Percentiles rank a stretch among this genome's conserved stretches.
These are phyloP conservation scores for Tupiocoris notatus DNA, from an alignment of 2,888 invertebrate species.

Conservation along the genomic window DNA sequence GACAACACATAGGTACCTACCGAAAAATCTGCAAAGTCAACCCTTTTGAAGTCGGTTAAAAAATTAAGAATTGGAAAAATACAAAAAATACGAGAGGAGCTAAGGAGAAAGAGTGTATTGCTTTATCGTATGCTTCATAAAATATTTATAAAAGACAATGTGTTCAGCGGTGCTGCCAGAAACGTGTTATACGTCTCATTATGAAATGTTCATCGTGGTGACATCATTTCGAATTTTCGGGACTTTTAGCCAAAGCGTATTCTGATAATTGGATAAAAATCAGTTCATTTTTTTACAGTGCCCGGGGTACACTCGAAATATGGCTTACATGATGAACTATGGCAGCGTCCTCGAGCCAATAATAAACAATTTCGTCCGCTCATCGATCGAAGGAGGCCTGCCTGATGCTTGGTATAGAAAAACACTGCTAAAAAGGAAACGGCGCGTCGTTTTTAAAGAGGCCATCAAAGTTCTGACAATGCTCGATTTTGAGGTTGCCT, in stretches of 20 bases:
- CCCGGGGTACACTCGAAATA: conserved; percentile 17
- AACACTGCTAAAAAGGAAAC: not conserved
- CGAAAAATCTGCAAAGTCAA: no score
- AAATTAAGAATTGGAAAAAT: no score
- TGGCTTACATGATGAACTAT: conserved; percentile 23
- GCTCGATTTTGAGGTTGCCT: conserved; percentile 30
- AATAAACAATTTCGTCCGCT: conserved; percentile 11
- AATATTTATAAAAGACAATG: no score
- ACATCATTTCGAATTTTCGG: not conserved
- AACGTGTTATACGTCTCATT: not conserved
- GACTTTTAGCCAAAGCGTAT: no score
- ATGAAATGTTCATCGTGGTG: not conserved
- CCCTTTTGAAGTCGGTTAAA: no score
- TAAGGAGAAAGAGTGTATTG: no score
- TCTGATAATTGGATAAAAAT: no score
- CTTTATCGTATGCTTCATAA: no score
- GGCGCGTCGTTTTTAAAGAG: not conserved
- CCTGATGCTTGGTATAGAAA: conserved; percentile 28
- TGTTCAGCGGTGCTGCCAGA: no score
- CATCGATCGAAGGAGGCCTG: conserved; percentile 9
- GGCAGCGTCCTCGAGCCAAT: not conserved
- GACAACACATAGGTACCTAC: no score
- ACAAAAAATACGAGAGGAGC: no score
- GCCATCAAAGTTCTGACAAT: not conserved
- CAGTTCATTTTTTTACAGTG: conserved; percentile 24